Evolutionary conservation across 1,140 invertebrate genomes (phyloP).

Genomic region (Pissodes strobi): DNA sequence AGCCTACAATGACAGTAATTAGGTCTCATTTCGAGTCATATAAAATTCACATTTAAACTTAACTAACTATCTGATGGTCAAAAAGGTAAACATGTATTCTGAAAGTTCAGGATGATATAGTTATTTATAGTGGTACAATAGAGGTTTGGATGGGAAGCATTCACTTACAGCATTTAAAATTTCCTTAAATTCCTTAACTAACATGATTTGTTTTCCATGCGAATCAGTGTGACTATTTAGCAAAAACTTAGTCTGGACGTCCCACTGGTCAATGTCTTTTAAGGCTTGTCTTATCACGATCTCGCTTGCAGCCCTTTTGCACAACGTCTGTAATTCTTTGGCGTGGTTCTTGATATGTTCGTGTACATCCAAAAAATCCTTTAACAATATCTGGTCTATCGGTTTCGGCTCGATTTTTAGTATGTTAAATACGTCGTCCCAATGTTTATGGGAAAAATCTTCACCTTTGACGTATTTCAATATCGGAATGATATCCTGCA

Average conservation of each 20-base stretch:
- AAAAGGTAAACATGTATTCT: too few relatives aligned
- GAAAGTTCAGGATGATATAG: too few relatives aligned
- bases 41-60: too few relatives aligned
- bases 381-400: slow-evolving; percentile 78
- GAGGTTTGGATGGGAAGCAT: too few relatives aligned
- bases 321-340: slow-evolving; percentile 78
- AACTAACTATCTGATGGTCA: too few relatives aligned
- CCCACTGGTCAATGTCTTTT: slow-evolving; percentile 94
- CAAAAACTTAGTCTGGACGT: slow-evolving; percentile 80
- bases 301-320: slow-evolving; percentile 82
- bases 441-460: slow-evolving; percentile 92
- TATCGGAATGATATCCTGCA: slow-evolving; percentile 59
- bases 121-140: too few relatives aligned
- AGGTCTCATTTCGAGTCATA: too few relatives aligned
- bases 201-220: slow-evolving; percentile 65
- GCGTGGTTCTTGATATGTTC: slow-evolving; percentile 71
- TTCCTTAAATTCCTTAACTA: slow-evolving; percentile 93
- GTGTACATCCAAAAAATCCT: slow-evolving; percentile 76
- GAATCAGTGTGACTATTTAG: slow-evolving; percentile 77
- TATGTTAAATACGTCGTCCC: slow-evolving; percentile 86
- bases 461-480: slow-evolving; percentile 78
- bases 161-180: slow-evolving; percentile 50
- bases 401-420: slow-evolving; percentile 72
- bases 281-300: slow-evolving; percentile 92
- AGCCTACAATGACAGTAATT: too few relatives aligned